phyloP scores from a whole-genome alignment of 37 sponge, comb jelly and placozoan genomes.

The Dysidea cf. avara region DNA sequence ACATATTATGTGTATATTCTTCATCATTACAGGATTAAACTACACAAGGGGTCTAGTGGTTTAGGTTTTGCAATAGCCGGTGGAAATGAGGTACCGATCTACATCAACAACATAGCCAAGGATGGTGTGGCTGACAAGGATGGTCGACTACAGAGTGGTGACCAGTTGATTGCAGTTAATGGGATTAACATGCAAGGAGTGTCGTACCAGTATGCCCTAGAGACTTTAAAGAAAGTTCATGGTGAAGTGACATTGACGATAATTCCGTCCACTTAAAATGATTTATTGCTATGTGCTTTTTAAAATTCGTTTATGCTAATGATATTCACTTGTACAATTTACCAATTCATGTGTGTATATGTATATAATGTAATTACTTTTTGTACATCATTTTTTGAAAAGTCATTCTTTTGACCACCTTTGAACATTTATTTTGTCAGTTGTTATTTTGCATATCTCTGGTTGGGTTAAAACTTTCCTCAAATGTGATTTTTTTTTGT shows the following conservation, averaged over 20 bases:
- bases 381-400: no score
- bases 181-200: conserved; percentile 55
- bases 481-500: no score
- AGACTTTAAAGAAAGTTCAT: conserved; percentile 57
- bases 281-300: neutral
- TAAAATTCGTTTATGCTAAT: no score
- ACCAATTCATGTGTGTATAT: no score
- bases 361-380: no score
- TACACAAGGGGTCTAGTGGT: conserved; percentile 56
- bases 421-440: no score
- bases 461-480: no score
- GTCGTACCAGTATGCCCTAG: conserved; percentile 66
- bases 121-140: conserved; percentile 70
- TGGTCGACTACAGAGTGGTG: conserved; percentile 55
- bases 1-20: no score
- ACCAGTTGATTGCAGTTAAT: conserved; percentile 72
- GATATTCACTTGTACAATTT: no score
- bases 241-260: conserved; percentile 65
- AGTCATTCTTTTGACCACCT: no score
- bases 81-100: conserved; percentile 81
- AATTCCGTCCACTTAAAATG: conserved; percentile 8
- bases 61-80: conserved; percentile 85
- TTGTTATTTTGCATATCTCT: no score
- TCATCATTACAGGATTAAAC: conserved; percentile 29
- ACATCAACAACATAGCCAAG: conserved; percentile 52